Conservation (phyloP, 2,888 invertebrate species). For the Aphodius sticticus region DNA sequence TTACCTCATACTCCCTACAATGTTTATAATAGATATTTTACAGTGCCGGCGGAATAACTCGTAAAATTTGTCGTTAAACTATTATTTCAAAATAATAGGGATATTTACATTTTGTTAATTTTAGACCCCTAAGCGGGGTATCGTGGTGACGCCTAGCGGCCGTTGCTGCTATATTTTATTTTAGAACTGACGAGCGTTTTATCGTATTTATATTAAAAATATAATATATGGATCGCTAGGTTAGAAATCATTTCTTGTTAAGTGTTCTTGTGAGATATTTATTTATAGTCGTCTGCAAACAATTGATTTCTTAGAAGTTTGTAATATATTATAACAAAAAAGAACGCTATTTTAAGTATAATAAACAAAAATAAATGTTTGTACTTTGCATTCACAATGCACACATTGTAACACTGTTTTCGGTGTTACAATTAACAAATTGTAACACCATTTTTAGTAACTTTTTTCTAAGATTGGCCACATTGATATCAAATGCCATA, state of each 20-base stretch:
- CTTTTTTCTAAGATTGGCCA: too few species aligned
- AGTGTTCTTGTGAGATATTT: too few species aligned
- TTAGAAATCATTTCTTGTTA: background rate
- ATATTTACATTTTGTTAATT: background rate
- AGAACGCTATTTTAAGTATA: too few species aligned
- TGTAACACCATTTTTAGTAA: too few species aligned
- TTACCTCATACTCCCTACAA: slow-evolving; percentile 47
- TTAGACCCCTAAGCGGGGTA: background rate
- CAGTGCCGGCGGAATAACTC: slow-evolving; percentile 37
- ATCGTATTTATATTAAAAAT: background rate
- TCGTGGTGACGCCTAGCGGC: background rate
- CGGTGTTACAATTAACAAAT: too few species aligned
- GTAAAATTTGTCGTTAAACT: slow-evolving; percentile 31
- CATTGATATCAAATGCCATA: too few species aligned
- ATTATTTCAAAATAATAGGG: slow-evolving; percentile 29
- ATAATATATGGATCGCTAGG: background rate
- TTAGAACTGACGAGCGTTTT: background rate
- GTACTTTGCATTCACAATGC: too few species aligned
- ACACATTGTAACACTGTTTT: too few species aligned
- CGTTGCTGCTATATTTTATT: background rate
- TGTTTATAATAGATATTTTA: slow-evolving; percentile 47
- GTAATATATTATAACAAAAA: too few species aligned
- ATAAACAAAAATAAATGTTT: too few species aligned
- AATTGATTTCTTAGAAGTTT: too few species aligned
- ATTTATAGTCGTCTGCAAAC: too few species aligned